Conservation (phyloP, 1,140 invertebrate species). For the Calliphora vicina region DNA sequence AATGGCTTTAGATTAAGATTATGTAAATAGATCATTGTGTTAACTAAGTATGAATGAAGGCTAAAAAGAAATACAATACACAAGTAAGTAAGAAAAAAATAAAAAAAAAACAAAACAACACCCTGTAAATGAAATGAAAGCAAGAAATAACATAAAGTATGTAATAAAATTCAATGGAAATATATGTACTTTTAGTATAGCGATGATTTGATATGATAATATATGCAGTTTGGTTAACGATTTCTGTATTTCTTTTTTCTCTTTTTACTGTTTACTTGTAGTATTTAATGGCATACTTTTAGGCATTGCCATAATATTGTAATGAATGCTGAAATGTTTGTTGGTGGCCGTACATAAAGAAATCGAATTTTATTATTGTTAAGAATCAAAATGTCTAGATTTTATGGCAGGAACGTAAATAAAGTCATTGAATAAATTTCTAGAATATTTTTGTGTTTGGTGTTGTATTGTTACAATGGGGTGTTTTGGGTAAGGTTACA, state of each 20-base stretch:
- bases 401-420: neutral
- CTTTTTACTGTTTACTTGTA: neutral
- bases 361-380: conserved; percentile 21
- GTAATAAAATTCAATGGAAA: conserved; percentile 4
- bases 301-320: neutral
- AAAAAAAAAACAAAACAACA: neutral
- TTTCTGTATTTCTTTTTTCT: no score
- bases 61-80: neutral
- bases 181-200: neutral
- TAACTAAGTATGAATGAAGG: neutral
- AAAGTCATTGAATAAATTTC: no score
- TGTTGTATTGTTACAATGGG: no score
- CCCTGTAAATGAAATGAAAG: neutral
- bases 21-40: conserved; percentile 34
- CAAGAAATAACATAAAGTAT: neutral
- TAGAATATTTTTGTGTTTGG: no score
- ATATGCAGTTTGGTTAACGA: conserved; percentile 2
- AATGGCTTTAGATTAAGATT: conserved; percentile 32
- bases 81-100: no score
- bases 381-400: conserved; percentile 22
- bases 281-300: conserved; percentile 31
- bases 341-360: neutral
- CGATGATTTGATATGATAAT: conserved; percentile 10
- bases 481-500: no score
- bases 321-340: conserved; percentile 4